phyloP scores from a whole-genome alignment of 2,888 invertebrate species.

The Oegoconia quadripuncta region DNA sequence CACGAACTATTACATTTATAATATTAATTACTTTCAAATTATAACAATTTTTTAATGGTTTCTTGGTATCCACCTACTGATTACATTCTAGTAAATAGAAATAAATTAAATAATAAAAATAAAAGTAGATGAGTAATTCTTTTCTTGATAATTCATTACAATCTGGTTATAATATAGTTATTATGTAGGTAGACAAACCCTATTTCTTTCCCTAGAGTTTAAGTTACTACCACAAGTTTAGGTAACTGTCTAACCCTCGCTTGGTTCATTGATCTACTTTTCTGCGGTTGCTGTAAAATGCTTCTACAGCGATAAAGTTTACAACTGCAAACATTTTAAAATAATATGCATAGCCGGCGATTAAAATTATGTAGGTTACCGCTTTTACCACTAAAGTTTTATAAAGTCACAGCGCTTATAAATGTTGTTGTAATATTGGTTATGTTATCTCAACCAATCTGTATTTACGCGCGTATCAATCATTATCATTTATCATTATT shows the following conservation, averaged over 20 bases:
- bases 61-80: no score
- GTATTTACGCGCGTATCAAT: conserved; percentile 27
- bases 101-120: no score
- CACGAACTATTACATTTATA: no score
- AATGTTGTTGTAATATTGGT: neutral
- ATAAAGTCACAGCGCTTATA: neutral
- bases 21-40: no score
- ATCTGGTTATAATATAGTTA: no score
- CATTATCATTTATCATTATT: conserved; percentile 53
- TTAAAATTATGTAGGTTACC: conserved; percentile 7
- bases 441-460: conserved; percentile 11
- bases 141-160: no score
- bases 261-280: conserved; percentile 2
- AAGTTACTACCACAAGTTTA: neutral
- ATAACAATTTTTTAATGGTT: no score
- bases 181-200: no score
- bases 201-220: no score
- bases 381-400: conserved; percentile 1
- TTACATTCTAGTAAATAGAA: no score
- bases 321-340: conserved; percentile 9
- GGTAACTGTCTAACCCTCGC: neutral
- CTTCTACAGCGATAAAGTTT: conserved; percentile 6
- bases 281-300: conserved; percentile 4
- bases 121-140: no score
- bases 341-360: neutral